Percentiles rank a stretch among this genome's conserved stretches.
Conservation (phyloP, 2,113 vertebrate genomes). For the Anoura caudifer region DNA sequence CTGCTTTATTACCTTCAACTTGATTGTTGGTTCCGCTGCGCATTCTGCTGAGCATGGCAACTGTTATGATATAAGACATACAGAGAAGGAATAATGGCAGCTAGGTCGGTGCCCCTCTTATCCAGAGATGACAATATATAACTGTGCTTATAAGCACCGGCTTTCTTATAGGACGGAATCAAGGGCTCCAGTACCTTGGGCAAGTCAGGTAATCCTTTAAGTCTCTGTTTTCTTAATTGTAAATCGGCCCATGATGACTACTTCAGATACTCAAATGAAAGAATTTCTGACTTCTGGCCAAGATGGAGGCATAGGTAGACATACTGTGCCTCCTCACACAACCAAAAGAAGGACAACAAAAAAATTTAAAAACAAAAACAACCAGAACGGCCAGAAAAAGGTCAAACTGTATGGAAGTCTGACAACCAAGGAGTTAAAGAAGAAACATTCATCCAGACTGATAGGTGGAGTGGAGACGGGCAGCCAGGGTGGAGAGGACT, state of each 20-base stretch:
- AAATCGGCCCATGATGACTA: neutral
- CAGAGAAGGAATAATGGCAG: neutral
- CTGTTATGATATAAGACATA: neutral
- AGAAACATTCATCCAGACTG: no score
- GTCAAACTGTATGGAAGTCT: no score
- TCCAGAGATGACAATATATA: neutral
- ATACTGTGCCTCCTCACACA: no score
- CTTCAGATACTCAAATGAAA: neutral
- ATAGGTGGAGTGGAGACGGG: no score
- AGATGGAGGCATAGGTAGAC: no score
- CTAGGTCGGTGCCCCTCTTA: neutral
- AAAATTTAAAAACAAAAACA: no score
- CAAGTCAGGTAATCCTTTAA: neutral
- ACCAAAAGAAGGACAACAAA: no score
- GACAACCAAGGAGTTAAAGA: no score
- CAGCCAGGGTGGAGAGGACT: no score
- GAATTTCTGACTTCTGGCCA: neutral
- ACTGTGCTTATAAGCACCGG: neutral
- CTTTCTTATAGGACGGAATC: neutral
- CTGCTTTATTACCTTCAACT: neutral
- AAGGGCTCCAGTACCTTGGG: neutral
- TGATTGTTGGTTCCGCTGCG: neutral
- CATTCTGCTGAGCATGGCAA: fast-evolving
- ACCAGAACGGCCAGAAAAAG: no score
- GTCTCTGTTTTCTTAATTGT: neutral